Evolutionary conservation across 2,888 invertebrate genomes (phyloP).

Genomic region (Leucophenga maculata): DNA sequence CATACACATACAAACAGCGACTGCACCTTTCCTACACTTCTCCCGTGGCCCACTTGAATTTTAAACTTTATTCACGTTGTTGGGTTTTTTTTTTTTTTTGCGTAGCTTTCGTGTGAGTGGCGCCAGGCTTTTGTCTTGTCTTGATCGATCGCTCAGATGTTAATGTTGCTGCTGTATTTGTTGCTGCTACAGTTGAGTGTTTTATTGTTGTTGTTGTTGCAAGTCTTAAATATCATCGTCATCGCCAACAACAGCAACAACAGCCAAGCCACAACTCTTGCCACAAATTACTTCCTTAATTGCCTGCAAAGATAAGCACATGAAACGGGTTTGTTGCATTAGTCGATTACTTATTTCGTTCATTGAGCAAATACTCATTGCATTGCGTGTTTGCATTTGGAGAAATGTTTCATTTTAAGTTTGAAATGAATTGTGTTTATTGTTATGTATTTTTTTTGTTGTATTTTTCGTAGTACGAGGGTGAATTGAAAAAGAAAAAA

Average conservation of each 20-base stretch:
- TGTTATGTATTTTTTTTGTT: not conserved
- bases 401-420: too few relatives aligned
- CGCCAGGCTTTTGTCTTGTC: slow-evolving; percentile 35
- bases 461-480: not conserved
- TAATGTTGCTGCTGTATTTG: slow-evolving; percentile 29
- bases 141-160: not conserved
- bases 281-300: slow-evolving; percentile 65
- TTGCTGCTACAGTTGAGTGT: slow-evolving; percentile 31
- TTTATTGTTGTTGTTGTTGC: slow-evolving; percentile 26
- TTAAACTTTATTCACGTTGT: not conserved
- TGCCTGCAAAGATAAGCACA: slow-evolving; percentile 53
- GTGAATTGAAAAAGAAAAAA: not conserved
- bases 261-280: too few relatives aligned
- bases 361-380: not conserved
- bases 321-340: slow-evolving; percentile 35
- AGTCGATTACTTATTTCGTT: slow-evolving; percentile 13
- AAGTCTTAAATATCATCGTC: slow-evolving; percentile 32
- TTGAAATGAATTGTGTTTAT: not conserved
- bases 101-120: slow-evolving; percentile 34
- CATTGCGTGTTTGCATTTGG: too few relatives aligned
- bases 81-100: not conserved
- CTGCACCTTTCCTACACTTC: not conserved
- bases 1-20: not conserved
- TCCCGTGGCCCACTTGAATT: too few relatives aligned
- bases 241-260: slow-evolving; percentile 35